These are phyloP conservation scores for Elephantulus edwardii DNA, from an alignment of 2,113 vertebrate genomes.

Conservation along the genomic window DNA sequence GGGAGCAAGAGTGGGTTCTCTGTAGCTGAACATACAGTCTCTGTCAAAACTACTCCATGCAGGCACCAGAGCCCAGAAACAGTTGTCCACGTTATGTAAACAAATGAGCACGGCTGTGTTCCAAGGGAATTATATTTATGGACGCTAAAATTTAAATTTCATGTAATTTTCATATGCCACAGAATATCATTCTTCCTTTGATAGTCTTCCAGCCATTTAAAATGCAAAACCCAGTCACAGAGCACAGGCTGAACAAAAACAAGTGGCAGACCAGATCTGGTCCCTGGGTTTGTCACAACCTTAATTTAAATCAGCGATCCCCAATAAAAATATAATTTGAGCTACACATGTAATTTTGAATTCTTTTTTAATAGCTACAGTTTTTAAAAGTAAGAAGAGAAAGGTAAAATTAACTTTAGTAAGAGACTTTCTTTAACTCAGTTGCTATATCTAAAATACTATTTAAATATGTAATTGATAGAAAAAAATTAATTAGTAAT, in stretches of 20 bases:
- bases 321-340: not conserved
- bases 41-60: not conserved
- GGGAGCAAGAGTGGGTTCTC: not conserved
- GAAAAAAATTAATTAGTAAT: not conserved
- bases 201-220: not conserved
- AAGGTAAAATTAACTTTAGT: not conserved
- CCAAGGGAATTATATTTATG: not conserved
- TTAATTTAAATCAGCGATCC: fast-evolving
- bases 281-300: not conserved
- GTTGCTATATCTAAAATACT: not conserved
- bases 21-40: not conserved
- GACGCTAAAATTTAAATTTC: conserved; percentile 1
- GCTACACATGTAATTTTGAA: not conserved
- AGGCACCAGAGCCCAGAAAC: not conserved
- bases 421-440: not conserved
- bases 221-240: not conserved
- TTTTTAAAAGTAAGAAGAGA: not conserved
- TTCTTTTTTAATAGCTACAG: not conserved
- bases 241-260: not conserved
- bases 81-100: not conserved
- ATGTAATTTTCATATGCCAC: not conserved
- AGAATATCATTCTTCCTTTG: not conserved
- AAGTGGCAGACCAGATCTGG: not conserved
- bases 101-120: not conserved
- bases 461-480: not conserved